These are phyloP conservation scores for Nephrotoma guestfalica DNA, from an alignment of 2,888 invertebrate species.

Conservation along the genomic window DNA sequence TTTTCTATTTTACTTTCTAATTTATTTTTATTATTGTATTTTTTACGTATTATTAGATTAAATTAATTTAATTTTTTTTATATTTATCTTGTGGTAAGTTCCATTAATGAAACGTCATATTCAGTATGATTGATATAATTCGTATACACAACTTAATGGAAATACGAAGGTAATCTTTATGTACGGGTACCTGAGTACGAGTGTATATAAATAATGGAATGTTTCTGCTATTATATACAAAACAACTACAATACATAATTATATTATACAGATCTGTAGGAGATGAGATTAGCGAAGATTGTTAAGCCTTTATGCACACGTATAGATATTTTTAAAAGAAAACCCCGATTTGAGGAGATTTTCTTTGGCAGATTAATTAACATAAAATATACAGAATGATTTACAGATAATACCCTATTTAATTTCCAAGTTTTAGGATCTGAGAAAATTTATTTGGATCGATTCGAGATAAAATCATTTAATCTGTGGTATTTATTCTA, in stretches of 20 bases:
- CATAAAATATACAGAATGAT: background rate
- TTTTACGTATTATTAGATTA: background rate
- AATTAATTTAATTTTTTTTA: background rate
- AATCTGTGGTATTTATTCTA: no score
- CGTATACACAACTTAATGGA: background rate
- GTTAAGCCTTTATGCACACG: background rate
- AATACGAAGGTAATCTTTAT: background rate
- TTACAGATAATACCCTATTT: background rate
- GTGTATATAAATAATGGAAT: no score
- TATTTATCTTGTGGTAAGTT: background rate
- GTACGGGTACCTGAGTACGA: background rate
- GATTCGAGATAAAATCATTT: no score
- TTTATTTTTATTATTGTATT: background rate
- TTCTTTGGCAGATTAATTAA: background rate
- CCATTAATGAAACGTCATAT: background rate
- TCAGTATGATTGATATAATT: background rate
- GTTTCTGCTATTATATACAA: no score
- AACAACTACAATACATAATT: no score
- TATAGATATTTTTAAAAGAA: background rate
- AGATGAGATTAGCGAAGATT: background rate
- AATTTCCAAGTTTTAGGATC: background rate
- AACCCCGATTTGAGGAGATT: background rate
- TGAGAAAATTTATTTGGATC: background rate
- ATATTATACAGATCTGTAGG: no score
- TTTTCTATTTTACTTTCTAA: background rate